Evolutionary conservation across 2,888 invertebrate genomes (phyloP).

Genomic region (Pyrrhosoma nymphula): DNA sequence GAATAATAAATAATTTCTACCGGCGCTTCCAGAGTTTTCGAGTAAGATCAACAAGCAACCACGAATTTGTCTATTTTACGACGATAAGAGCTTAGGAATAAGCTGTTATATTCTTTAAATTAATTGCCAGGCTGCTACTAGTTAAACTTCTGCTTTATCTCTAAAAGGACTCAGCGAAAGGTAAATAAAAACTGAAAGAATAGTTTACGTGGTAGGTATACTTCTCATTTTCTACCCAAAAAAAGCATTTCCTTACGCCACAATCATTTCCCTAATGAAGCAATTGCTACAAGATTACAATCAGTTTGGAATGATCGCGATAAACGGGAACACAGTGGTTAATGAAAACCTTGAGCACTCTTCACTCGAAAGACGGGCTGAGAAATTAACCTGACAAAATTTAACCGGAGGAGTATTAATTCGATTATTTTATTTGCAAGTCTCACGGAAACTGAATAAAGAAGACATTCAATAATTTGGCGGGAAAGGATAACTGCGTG

Average conservation of each 20-base stretch:
- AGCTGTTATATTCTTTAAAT: too few species aligned
- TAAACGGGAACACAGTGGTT: neutral
- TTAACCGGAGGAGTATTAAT: neutral
- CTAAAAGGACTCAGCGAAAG: neutral
- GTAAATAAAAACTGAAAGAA: neutral
- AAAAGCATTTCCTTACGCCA: too few species aligned
- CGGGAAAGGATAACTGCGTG: neutral
- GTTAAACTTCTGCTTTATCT: too few species aligned
- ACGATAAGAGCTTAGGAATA: too few species aligned
- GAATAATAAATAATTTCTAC: too few species aligned
- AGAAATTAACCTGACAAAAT: neutral
- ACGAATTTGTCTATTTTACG: too few species aligned
- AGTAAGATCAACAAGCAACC: too few species aligned
- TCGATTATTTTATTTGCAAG: neutral
- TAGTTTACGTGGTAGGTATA: too few species aligned
- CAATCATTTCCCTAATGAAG: neutral
- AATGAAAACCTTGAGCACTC: neutral
- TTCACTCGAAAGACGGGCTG: neutral
- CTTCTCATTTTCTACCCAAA: too few species aligned
- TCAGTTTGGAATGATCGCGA: neutral
- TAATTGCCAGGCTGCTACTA: too few species aligned
- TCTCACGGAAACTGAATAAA: neutral
- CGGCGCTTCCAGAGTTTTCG: too few species aligned
- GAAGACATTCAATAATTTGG: neutral
- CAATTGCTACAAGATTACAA: neutral